A percentile compares a stretch with the other conserved stretches of the same genome.
Evolutionary conservation across 1,140 invertebrate genomes (phyloP).

Genomic region (Mya arenaria): DNA sequence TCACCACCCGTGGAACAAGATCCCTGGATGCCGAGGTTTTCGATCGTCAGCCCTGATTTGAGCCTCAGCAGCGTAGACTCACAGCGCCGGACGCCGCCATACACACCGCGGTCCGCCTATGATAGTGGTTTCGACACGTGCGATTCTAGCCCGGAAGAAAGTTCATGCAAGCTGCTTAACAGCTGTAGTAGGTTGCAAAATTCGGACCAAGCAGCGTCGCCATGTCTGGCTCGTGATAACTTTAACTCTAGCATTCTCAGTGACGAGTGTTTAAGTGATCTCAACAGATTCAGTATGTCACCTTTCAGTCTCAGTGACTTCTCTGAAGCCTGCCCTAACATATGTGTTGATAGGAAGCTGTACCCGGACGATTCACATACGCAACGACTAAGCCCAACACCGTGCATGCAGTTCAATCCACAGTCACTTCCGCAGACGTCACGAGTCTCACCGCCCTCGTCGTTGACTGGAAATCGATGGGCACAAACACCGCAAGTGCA

Average conservation of each 20-base stretch:
- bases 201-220: neutral
- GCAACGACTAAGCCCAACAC: neutral
- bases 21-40: constrained; percentile 7
- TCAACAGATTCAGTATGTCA: constrained; percentile 21
- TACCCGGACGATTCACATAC: neutral
- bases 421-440: neutral
- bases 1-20: neutral
- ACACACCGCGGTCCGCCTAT: neutral
- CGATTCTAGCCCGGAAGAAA: constrained; percentile 14
- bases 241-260: neutral
- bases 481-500: too few species aligned
- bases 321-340: neutral
- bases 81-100: constrained; percentile 13
- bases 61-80: neutral
- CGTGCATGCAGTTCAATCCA: neutral
- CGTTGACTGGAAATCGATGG: too few species aligned
- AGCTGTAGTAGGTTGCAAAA: neutral
- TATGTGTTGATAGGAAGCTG: neutral
- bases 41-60: neutral
- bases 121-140: constrained; percentile 43
- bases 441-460: too few species aligned
- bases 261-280: neutral
- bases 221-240: neutral
- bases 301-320: constrained; percentile 13
- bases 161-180: neutral